Conservation (phyloP, 2,113 vertebrate species). For the Mixornis gularis region DNA sequence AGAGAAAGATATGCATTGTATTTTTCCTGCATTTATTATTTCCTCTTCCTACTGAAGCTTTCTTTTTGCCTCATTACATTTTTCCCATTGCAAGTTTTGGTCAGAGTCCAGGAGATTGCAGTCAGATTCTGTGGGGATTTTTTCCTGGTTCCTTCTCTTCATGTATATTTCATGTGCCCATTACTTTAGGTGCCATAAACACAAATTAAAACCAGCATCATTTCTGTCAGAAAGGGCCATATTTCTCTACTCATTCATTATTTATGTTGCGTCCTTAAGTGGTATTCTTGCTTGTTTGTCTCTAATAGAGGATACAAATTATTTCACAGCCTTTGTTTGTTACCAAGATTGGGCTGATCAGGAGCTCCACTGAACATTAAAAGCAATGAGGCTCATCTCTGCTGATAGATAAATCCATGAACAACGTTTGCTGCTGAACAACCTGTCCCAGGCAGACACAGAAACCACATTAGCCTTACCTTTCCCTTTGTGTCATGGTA, state of each 20-base stretch:
- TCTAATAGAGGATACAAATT: slow-evolving; percentile 16
- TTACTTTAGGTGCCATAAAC: slow-evolving; percentile 66
- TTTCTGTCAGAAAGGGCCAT: slow-evolving; percentile 46
- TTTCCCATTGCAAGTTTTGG: slow-evolving; percentile 10
- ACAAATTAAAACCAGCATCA: slow-evolving; percentile 62
- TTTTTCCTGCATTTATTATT: background rate
- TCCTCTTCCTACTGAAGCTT: background rate
- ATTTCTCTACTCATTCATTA: slow-evolving; percentile 54
- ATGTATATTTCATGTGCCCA: slow-evolving; percentile 56
- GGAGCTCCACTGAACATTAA: background rate
- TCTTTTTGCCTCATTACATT: background rate
- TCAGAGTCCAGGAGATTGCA: background rate
- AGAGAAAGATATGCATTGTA: background rate
- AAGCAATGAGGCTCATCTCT: background rate
- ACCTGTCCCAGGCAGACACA: background rate
- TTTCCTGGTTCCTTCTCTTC: background rate
- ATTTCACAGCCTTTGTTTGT: background rate
- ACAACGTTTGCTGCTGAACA: background rate
- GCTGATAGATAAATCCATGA: background rate
- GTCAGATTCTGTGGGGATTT: background rate
- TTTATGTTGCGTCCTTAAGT: slow-evolving; percentile 56
- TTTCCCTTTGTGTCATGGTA: background rate
- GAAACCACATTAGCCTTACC: background rate
- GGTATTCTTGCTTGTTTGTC: slow-evolving; percentile 45
- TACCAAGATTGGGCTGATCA: background rate